Evolutionary conservation across 2,888 invertebrate genomes (phyloP), one percentile per base, ranked within the genome.

Genomic region (Cinara cedri): DNA sequence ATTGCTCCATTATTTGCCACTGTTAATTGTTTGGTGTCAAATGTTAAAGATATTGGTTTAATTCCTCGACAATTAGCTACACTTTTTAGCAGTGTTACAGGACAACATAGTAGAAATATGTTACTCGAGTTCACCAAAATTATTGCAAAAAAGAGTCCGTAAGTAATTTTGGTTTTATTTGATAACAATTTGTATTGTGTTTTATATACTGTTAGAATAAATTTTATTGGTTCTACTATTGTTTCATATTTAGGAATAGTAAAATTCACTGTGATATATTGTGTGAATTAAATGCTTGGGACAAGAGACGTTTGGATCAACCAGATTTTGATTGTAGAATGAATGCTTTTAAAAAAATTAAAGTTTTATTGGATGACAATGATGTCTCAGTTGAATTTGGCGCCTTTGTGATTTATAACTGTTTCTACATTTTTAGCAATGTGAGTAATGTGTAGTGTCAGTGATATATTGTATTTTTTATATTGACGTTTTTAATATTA

Each of bases 281-380:
- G 10, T 81, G 82, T 19, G 83, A 84, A 85, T 88, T 97, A 83
- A 98, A 98, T 86, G 91, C 97, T 0, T 96, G 91, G 89, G 93
- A 97, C 86, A 89, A 89, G 63, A 90, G 91, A 82, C 93, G 93
- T 91, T 89, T 97, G n/a, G 97, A 97, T 83, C 97, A 98, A 85
- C 96, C 97, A 0, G 96, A 98, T 86, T 96, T 93, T 84, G 91
- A 93, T 81, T 89, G 89, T 83, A 89, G 98, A 83, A 87, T 97
- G 26, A 90, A 92, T 75, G 93, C 93, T 0, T 94, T 95, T 83
- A 90, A 90, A 83, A 87, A 88, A 83, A 90, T 96, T 57, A 90
- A 90, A 81, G 85, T 87, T 63, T 84, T 89, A 78, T 85, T 88
- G 68, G 83, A 85, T 13, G 83, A 84, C 49, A 83, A 85, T 3